Evolutionary conservation across 2,797 vertebrate species (phyloP).

Genomic region (Fistularia commersonii): DNA sequence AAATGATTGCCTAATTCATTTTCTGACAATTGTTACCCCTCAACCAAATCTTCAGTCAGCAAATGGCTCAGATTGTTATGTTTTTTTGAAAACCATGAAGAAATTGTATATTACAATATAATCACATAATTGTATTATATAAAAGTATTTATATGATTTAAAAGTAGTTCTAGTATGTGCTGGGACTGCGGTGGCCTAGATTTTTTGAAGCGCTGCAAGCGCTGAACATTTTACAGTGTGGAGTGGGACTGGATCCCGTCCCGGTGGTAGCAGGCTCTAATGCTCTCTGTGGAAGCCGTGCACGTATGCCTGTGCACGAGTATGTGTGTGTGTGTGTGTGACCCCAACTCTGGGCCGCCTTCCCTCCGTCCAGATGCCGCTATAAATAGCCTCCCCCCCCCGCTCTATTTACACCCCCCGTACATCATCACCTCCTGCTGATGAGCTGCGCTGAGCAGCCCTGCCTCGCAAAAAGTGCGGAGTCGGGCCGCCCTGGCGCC

Average conservation of each 20-base stretch:
- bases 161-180: too few species aligned
- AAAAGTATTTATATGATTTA: too few species aligned
- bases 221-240: conserved; percentile 29
- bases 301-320: conserved; percentile 36
- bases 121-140: too few species aligned
- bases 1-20: too few species aligned
- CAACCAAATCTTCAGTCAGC: too few species aligned
- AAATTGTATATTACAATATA: too few species aligned
- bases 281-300: conserved; percentile 29
- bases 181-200: too few species aligned
- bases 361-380: conserved; percentile 57
- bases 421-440: conserved; percentile 77
- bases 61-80: too few species aligned
- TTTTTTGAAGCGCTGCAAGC: not conserved
- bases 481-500: conserved; percentile 44
- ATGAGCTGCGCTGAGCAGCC: conserved; percentile 48
- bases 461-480: conserved; percentile 30
- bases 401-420: conserved; percentile 72
- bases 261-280: conserved; percentile 61
- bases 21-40: too few species aligned
- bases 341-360: conserved; percentile 61
- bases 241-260: conserved; percentile 45
- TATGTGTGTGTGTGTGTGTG: conserved; percentile 12
- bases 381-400: conserved; percentile 74
- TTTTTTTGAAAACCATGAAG: too few species aligned